Evolutionary conservation across 2,113 vertebrate species (phyloP).

Genomic region (Pogona vitticeps): DNA sequence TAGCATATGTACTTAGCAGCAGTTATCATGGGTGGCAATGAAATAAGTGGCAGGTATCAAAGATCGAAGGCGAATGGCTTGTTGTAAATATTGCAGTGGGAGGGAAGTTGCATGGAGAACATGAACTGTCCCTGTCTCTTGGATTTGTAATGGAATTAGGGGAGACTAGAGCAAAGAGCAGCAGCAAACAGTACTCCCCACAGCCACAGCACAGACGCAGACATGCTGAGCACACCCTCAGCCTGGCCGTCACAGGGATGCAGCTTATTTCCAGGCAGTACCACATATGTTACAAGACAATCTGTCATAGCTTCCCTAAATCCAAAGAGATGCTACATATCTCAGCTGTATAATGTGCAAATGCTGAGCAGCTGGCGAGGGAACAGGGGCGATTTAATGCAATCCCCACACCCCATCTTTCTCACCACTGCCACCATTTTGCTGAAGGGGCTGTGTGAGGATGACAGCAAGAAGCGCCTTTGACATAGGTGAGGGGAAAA

Average conservation of each 20-base stretch:
- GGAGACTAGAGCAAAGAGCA: neutral
- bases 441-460: slow-evolving; percentile 72
- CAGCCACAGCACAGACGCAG: accelerated
- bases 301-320: slow-evolving; percentile 64
- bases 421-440: slow-evolving; percentile 26
- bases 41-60: slow-evolving; percentile 70
- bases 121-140: slow-evolving; percentile 50
- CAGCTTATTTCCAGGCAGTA: slow-evolving; percentile 63
- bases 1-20: slow-evolving; percentile 67
- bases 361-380: slow-evolving; percentile 74
- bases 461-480: slow-evolving; percentile 66
- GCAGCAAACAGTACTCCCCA: slow-evolving; percentile 20
- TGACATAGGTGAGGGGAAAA: slow-evolving; percentile 73
- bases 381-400: slow-evolving; percentile 73
- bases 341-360: slow-evolving; percentile 66
- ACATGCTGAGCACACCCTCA: neutral
- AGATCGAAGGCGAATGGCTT: slow-evolving; percentile 56
- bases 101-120: slow-evolving; percentile 55
- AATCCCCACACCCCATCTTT: slow-evolving; percentile 18
- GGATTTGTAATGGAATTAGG: slow-evolving; percentile 50
- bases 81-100: slow-evolving; percentile 67
- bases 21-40: slow-evolving; percentile 55
- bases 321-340: slow-evolving; percentile 56
- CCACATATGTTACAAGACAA: slow-evolving; percentile 71
- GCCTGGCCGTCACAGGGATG: slow-evolving; percentile 44